Conservation (phyloP, 2,113 vertebrate species). For the human region GRCh38 chr9:100725501-100726000, state of each 20-base stretch:
- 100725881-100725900: not conserved
- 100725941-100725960: not conserved
- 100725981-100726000: slow-evolving; percentile 24
- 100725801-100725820: not conserved
- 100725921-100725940: slow-evolving; percentile 42
- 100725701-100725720: not conserved
- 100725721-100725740: slow-evolving; percentile 5
- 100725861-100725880: not conserved
- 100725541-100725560: not conserved
- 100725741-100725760: not conserved
- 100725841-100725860: not conserved
- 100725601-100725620: slow-evolving; percentile 9
- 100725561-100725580: not conserved
- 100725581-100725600: not conserved
- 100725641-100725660: not conserved
- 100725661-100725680: not conserved
- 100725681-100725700: slow-evolving; percentile 46
- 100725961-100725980: slow-evolving; percentile 37
- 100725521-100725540: not conserved
- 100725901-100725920: not conserved
- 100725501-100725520: not conserved
- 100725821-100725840: not conserved
- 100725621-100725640: not conserved
- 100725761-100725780: not conserved
- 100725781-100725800: not conserved